Evolutionary conservation across 2,888 invertebrate genomes (phyloP).

Genomic region (Gryllus longicercus): DNA sequence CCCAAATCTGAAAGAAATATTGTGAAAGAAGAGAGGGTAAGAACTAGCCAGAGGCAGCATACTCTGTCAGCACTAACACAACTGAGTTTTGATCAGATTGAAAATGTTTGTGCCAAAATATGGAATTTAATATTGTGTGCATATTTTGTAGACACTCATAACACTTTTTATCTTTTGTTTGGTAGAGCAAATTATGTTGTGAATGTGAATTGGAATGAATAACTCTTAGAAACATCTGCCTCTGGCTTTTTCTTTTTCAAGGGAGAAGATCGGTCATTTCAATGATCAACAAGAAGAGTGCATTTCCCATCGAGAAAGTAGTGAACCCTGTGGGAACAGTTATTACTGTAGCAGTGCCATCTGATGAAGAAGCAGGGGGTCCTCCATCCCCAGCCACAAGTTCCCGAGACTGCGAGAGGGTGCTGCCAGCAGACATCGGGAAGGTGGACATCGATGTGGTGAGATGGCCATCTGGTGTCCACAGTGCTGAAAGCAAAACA

Average conservation of each 20-base stretch:
- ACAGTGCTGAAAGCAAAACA: too few species aligned
- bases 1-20: background rate
- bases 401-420: background rate
- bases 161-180: slow-evolving; percentile 1
- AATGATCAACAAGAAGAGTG: slow-evolving; percentile 42
- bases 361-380: slow-evolving; percentile 23
- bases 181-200: slow-evolving; percentile 36
- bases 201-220: slow-evolving; percentile 26
- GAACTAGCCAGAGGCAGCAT: slow-evolving; percentile 50
- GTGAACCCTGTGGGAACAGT: slow-evolving; percentile 77
- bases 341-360: slow-evolving; percentile 49
- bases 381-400: background rate
- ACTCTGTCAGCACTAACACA: background rate
- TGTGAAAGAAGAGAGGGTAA: slow-evolving; percentile 34
- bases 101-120: background rate
- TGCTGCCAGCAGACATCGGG: slow-evolving; percentile 9
- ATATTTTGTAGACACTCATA: background rate
- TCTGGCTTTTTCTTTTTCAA: slow-evolving; percentile 72
- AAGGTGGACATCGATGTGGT: slow-evolving; percentile 6
- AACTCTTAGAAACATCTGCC: slow-evolving; percentile 57
- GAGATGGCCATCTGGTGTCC: background rate
- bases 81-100: background rate
- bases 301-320: slow-evolving; percentile 58
- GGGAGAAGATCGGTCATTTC: slow-evolving; percentile 56
- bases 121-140: slow-evolving; percentile 3